Conservation (phyloP, 2,888 invertebrate species). For the Pristionchus japonicus region DNA sequence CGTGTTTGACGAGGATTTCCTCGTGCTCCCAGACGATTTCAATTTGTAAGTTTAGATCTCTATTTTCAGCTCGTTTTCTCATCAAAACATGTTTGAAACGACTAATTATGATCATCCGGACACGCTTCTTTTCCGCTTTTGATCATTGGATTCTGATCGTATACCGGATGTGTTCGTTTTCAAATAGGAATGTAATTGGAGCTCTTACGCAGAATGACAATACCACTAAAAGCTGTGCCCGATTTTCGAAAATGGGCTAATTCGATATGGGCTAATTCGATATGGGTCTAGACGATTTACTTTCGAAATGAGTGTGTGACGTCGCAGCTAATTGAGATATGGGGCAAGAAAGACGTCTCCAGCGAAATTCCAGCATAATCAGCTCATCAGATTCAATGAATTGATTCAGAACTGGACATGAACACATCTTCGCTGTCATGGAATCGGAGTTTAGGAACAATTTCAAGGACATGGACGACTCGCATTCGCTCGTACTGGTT, state of each 20-base stretch:
- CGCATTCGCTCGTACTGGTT: background rate
- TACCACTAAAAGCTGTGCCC: background rate
- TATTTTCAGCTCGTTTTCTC: too few species aligned
- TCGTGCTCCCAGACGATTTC: background rate
- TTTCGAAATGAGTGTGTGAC: background rate
- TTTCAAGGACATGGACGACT: constrained; percentile 31
- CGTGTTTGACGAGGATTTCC: background rate
- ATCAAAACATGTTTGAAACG: too few species aligned
- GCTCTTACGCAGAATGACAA: background rate
- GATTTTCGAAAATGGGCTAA: background rate
- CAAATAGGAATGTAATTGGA: background rate
- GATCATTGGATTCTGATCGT: too few species aligned
- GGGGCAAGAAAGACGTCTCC: too few species aligned
- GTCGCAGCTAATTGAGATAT: background rate
- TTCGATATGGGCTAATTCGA: background rate
- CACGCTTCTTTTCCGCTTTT: too few species aligned
- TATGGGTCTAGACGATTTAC: background rate
- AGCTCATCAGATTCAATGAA: too few species aligned
- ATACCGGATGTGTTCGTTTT: too few species aligned
- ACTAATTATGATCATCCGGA: too few species aligned
- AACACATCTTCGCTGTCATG: background rate
- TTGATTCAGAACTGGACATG: background rate
- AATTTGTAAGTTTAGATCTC: background rate
- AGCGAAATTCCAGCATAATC: too few species aligned
- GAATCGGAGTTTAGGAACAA: constrained; percentile 10